Evolutionary conservation across 23 tunicate species (phyloP).

Genomic region (Aplidium turbinatum): DNA sequence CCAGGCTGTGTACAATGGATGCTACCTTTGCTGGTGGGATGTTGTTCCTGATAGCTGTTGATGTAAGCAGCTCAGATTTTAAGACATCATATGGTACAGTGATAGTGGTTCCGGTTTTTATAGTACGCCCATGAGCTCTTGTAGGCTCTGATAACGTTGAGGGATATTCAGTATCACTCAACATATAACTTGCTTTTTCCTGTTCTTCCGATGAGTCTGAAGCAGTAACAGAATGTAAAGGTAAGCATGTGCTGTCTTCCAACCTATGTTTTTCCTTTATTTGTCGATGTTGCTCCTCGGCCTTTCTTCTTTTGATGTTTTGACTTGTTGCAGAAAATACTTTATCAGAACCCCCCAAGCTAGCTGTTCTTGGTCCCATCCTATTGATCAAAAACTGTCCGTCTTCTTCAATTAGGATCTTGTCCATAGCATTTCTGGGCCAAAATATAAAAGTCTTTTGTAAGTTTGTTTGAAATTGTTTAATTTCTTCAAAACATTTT

Average conservation of each 20-base stretch:
- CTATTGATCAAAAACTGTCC: conserved; percentile 5
- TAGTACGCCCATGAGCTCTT: neutral
- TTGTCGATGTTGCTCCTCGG: neutral
- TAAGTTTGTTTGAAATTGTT: neutral
- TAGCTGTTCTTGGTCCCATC: conserved; percentile 20
- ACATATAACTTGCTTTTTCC: neutral
- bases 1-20: conserved; percentile 6
- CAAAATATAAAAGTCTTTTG: conserved; percentile 1
- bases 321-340: neutral
- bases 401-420: neutral
- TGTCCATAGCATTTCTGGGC: conserved; percentile 10
- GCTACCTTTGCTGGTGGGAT: conserved; percentile 17
- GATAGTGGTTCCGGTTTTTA: conserved; percentile 12
- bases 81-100: conserved; percentile 13
- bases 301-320: conserved; percentile 7
- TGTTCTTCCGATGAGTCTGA: conserved; percentile 8
- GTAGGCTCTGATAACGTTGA: conserved; percentile 11
- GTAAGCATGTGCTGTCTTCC: neutral
- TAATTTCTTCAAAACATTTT: neutral
- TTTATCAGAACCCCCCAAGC: conserved; percentile 14
- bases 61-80: conserved; percentile 11
- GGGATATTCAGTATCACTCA: conserved; percentile 10
- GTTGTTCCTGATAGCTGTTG: conserved; percentile 6
- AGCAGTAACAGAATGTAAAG: neutral
- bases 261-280: neutral